These are phyloP conservation scores for Drosophila sulfurigaster DNA, from an alignment of 1,140 invertebrate genomes.

Conservation along the genomic window DNA sequence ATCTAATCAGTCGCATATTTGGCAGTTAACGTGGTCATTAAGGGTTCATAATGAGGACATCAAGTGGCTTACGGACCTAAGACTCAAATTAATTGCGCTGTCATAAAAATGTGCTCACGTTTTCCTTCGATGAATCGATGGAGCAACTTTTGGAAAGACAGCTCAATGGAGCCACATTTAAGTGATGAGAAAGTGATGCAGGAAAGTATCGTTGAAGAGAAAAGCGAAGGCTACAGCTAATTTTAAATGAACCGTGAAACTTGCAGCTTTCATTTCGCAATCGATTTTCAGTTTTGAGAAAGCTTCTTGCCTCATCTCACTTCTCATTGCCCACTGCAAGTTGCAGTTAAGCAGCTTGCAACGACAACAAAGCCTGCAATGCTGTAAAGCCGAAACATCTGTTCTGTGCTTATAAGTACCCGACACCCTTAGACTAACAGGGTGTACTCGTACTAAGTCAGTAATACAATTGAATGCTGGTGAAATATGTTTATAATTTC, in stretches of 20 bases:
- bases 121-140: slow-evolving; percentile 20
- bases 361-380: neutral
- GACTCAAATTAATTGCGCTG: slow-evolving; percentile 80
- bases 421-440: too few relatives aligned
- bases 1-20: slow-evolving; percentile 78
- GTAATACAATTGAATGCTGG: too few relatives aligned
- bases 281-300: slow-evolving; percentile 33
- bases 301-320: too few relatives aligned
- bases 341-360: neutral
- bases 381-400: too few relatives aligned
- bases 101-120: slow-evolving; percentile 79
- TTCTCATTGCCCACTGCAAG: neutral
- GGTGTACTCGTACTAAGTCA: too few relatives aligned
- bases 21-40: slow-evolving; percentile 73
- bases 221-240: slow-evolving; percentile 42
- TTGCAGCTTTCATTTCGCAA: slow-evolving; percentile 14
- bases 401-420: too few relatives aligned
- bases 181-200: slow-evolving; percentile 36
- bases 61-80: slow-evolving; percentile 81
- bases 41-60: slow-evolving; percentile 76
- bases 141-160: neutral
- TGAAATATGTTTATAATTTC: too few relatives aligned
- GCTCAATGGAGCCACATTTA: slow-evolving; percentile 65
- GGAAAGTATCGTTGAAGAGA: neutral
- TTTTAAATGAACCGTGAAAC: slow-evolving; percentile 47